These are phyloP conservation scores for Uromys caudimaculatus DNA, from an alignment of 2,797 vertebrate species.

Conservation along the genomic window DNA sequence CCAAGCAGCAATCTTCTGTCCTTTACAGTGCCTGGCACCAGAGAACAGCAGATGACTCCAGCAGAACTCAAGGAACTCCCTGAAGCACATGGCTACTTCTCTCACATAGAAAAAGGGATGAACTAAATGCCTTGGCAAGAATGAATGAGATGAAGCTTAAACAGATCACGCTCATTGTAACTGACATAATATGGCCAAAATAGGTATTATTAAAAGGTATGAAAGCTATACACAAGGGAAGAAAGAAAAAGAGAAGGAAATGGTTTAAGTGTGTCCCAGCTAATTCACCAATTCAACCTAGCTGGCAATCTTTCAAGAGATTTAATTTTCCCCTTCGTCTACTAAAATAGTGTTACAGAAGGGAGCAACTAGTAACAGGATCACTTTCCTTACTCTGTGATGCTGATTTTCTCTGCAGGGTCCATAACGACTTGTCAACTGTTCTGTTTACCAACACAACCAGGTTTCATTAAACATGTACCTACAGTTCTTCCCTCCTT, in stretches of 20 bases:
- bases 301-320: slow-evolving; percentile 32
- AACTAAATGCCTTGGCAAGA: background rate
- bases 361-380: background rate
- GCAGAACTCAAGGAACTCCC: slow-evolving; percentile 21
- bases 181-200: slow-evolving; percentile 6
- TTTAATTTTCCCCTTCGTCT: background rate
- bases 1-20: slow-evolving; percentile 32
- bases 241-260: slow-evolving; percentile 17
- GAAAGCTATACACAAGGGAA: slow-evolving; percentile 8
- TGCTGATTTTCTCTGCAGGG: slow-evolving; percentile 32
- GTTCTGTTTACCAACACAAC: background rate
- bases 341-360: slow-evolving; percentile 31
- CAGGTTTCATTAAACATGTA: slow-evolving; percentile 1
- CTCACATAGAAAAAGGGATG: background rate
- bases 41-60: background rate
- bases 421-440: background rate
- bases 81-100: background rate
- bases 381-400: slow-evolving; percentile 16
- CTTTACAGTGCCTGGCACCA: background rate
- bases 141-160: slow-evolving; percentile 46
- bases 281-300: slow-evolving; percentile 14
- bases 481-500: slow-evolving; percentile 23
- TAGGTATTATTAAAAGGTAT: slow-evolving; percentile 30
- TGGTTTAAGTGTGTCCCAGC: background rate
- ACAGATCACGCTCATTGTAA: slow-evolving; percentile 22